Base-by-base conservation (phyloP, 2,113 vertebrate species). In the Ciconia boyciana region DNA sequence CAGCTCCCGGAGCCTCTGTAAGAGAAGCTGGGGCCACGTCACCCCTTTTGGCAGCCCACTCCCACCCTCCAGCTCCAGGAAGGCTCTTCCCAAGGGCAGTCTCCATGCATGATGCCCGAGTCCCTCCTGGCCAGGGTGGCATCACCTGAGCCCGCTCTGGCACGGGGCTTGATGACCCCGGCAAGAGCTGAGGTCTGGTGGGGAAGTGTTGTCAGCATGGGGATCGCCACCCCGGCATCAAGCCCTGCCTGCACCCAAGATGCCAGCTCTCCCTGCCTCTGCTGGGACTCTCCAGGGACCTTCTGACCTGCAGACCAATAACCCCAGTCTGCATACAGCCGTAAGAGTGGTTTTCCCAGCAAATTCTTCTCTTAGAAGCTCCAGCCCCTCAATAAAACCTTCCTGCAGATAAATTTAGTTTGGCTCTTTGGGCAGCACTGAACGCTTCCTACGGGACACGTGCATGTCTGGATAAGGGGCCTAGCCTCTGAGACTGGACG, bases 1-100 rank as follows among this genome's bases (percentile, higher is more conserved):
- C 96, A 98, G 81, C 79, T 98, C 95, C 92, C 90, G 76, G 61
- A 98, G 89, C 62, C 57, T 96, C 98, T 99, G 93, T 39, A 5
- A 51, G 25, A 61, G 15, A 65, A 14, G 36, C 3, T 4, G 5
- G 10, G 24, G 20, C 48, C 87, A 17, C 4, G 0, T 11, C 62
- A 60, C 6, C 49, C 46, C 41, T 4, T 4, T 16, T 2, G 57
- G 39, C 69, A 46, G 36, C 48, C 52, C 58, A 0, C 2, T 0
- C 31, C 25, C n/a, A 1, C 26, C 13, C 61, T 7, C 12, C 74
- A 5, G 64, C 4, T 3, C 58, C 71, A 2, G 71, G 6, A 3
- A 46, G 29, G 39, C 32, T 55, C 51, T 52, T 62, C 34, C 76
- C 52, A 5, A n/a, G 71, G 26, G 10, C 57, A 18, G 10, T 4